phyloP scores from a whole-genome alignment of 2,797 vertebrate genomes.

The Hylomyscus alleni region DNA sequence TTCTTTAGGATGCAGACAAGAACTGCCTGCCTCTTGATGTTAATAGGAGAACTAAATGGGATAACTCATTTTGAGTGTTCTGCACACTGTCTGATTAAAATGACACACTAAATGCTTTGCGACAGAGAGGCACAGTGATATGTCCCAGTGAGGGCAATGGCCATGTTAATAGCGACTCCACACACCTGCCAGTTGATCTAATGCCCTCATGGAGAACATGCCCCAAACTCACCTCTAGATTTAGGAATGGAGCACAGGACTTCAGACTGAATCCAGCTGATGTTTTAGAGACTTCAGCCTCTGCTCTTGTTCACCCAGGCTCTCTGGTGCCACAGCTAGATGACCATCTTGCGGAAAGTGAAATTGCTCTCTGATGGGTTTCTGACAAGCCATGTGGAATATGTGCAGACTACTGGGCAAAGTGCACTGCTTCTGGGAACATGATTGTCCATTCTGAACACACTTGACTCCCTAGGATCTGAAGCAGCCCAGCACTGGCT shows the following conservation, averaged over 20 bases:
- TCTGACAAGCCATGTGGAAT: neutral
- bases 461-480: neutral
- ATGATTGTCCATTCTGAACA: slow-evolving; percentile 17
- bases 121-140: neutral
- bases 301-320: neutral
- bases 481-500: neutral
- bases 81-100: neutral
- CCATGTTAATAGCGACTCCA: neutral
- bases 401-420: neutral
- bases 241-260: neutral
- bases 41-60: neutral
- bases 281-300: neutral
- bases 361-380: neutral
- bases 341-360: neutral
- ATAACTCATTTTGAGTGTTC: neutral
- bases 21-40: neutral
- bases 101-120: neutral
- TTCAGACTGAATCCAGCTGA: neutral
- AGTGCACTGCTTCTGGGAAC: neutral
- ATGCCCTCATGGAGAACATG: neutral
- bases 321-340: neutral
- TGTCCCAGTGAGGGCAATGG: neutral
- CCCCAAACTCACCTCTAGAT: neutral
- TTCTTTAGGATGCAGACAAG: neutral
- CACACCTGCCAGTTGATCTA: neutral